Evolutionary conservation across 1,140 invertebrate genomes (phyloP).

Genomic region (Micrasema longulum): DNA sequence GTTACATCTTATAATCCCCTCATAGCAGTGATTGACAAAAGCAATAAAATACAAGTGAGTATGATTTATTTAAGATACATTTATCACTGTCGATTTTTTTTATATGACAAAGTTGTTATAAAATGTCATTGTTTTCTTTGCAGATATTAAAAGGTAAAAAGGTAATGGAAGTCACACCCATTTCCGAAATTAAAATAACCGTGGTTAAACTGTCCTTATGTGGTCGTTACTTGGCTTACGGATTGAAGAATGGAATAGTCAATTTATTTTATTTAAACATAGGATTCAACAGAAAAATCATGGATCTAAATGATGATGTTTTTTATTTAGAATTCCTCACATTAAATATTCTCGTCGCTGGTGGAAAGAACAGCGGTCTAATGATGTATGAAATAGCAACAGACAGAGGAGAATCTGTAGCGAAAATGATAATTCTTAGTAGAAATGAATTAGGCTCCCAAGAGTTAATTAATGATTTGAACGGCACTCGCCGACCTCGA

Average conservation of each 20-base stretch:
- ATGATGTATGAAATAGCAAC: conserved; percentile 45
- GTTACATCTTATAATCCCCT: conserved; percentile 27
- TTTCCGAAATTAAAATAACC: conserved; percentile 22
- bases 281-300: conserved; percentile 20
- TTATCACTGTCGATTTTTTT: too few species aligned
- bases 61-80: too few species aligned
- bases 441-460: conserved; percentile 43
- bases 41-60: conserved; percentile 44
- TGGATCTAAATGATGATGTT: conserved; percentile 45
- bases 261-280: conserved; percentile 34
- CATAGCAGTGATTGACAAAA: conserved; percentile 42
- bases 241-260: conserved; percentile 43
- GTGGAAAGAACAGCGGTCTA: conserved; percentile 34
- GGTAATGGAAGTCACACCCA: conserved; percentile 35
- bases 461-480: conserved; percentile 44
- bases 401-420: conserved; percentile 8
- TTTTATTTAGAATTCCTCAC: conserved; percentile 47
- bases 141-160: conserved; percentile 49
- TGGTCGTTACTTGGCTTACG: conserved; percentile 41
- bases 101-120: too few species aligned
- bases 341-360: conserved; percentile 26
- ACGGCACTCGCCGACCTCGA: not conserved
- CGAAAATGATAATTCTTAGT: conserved; percentile 41
- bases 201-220: conserved; percentile 39
- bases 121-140: not conserved